Conservation (phyloP, 1,140 invertebrate genomes). For the Drosophila subobscura region DNA sequence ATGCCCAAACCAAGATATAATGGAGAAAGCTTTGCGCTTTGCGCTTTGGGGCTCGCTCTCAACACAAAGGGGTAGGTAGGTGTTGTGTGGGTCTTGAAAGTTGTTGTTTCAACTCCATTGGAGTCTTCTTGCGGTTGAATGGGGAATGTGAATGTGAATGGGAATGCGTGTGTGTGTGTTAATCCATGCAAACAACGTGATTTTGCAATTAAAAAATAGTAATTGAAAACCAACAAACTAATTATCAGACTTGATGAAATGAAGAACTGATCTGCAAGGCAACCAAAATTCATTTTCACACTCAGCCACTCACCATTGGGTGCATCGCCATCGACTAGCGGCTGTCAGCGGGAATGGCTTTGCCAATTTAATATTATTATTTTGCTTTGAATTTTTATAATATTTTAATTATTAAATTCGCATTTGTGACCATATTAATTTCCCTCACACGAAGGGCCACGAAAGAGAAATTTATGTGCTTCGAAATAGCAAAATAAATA, state of each 20-base stretch:
- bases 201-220: constrained; percentile 1
- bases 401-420: constrained; percentile 69
- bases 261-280: no score
- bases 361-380: constrained; percentile 27
- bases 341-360: constrained; percentile 6
- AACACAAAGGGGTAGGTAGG: no score
- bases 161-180: no score
- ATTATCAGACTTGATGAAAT: not conserved
- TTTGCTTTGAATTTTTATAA: constrained; percentile 36
- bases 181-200: no score
- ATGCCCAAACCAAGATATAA: not conserved
- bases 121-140: no score
- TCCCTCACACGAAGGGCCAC: constrained; percentile 39
- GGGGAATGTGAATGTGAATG: no score
- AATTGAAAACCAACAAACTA: not conserved
- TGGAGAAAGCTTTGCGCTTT: constrained; percentile 13
- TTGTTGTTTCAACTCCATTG: no score
- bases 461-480: constrained; percentile 57
- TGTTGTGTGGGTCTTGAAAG: not conserved
- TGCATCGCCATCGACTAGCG: constrained; percentile 23
- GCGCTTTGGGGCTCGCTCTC: constrained; percentile 4
- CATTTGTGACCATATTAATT: constrained; percentile 63
- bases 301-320: constrained; percentile 16
- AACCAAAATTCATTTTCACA: constrained; percentile 1
- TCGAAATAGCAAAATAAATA: constrained; percentile 1